Percentiles rank a stretch among this genome's conserved stretches.
These are phyloP conservation scores for Melieria picta DNA, from an alignment of 2,888 invertebrate species.

Conservation along the genomic window DNA sequence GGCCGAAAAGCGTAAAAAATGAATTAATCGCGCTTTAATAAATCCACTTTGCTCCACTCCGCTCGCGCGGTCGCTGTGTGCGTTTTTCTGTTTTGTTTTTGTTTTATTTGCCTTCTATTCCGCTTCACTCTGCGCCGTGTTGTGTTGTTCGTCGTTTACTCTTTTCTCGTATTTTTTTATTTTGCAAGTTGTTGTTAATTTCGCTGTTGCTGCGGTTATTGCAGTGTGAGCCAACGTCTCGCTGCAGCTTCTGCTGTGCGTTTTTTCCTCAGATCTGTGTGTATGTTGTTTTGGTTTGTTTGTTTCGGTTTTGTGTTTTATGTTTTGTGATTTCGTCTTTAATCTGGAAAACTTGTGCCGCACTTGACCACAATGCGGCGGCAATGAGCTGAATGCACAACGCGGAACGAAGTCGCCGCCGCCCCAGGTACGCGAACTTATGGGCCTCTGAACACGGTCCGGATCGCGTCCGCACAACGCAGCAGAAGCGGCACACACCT, in stretches of 20 bases:
- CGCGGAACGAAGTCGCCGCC: no score
- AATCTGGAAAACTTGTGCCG: no score
- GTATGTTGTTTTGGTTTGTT: no score
- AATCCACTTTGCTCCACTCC: constrained; percentile 41
- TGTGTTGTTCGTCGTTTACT: constrained; percentile 29
- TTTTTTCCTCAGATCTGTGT: not conserved
- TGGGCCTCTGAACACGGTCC: not conserved
- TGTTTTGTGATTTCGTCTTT: no score
- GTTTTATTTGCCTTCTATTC: not conserved
- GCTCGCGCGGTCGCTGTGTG: no score
- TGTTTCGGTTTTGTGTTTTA: no score
- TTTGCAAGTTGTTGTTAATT: no score
- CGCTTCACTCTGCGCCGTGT: no score
- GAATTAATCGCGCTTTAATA: constrained; percentile 58
- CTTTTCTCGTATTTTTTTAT: not conserved
- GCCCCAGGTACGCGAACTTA: not conserved
- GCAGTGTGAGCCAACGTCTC: constrained; percentile 33
- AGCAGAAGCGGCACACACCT: not conserved
- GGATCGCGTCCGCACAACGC: constrained; percentile 19
- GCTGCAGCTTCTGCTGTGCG: no score
- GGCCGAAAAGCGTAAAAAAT: constrained; percentile 57
- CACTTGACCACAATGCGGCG: no score
- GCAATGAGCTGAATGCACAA: no score
- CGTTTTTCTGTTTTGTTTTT: constrained; percentile 6
- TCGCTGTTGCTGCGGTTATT: no score